These are phyloP conservation scores for Drosophila melanosoma DNA, from an alignment of 2,888 invertebrate genomes.

Conservation along the genomic window DNA sequence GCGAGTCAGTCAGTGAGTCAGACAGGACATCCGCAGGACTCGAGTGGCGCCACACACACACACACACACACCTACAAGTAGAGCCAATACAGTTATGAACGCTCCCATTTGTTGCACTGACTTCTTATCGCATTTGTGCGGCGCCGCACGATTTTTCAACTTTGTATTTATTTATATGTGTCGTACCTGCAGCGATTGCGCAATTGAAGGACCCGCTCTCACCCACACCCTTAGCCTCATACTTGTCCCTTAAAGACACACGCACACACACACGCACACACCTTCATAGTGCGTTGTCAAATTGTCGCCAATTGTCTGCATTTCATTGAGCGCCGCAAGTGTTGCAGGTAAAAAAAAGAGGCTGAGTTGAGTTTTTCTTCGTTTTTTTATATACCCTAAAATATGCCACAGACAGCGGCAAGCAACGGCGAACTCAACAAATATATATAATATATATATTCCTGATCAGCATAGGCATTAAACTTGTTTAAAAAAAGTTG, in stretches of 20 bases:
- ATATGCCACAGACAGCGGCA: neutral
- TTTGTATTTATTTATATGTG: neutral
- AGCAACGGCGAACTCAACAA: neutral
- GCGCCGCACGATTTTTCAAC: conserved; percentile 70
- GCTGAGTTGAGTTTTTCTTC: neutral
- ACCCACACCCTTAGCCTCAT: neutral
- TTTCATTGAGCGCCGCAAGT: conserved; percentile 64
- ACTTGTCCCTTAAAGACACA: conserved; percentile 6
- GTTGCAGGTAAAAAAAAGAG: conserved; percentile 55
- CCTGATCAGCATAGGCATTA: neutral
- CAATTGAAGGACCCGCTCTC: conserved; percentile 31
- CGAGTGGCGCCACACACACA: conserved; percentile 52
- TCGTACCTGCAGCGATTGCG: conserved; percentile 40
- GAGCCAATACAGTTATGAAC: conserved; percentile 21
- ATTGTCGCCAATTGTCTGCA: conserved; percentile 80
- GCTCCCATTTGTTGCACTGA: conserved; percentile 5
- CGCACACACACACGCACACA: conserved; percentile 5
- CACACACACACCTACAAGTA: conserved; percentile 19
- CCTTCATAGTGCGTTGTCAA: conserved; percentile 46
- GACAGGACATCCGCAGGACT: conserved; percentile 62
- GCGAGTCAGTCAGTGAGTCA: conserved; percentile 4
- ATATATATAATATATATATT: neutral
- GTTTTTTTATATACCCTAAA: neutral
- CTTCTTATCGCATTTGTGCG: conserved; percentile 52
- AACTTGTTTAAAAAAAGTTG: neutral